These are phyloP conservation scores for Yponomeuta cagnagella DNA, from an alignment of 2,888 invertebrate species.

Conservation along the genomic window DNA sequence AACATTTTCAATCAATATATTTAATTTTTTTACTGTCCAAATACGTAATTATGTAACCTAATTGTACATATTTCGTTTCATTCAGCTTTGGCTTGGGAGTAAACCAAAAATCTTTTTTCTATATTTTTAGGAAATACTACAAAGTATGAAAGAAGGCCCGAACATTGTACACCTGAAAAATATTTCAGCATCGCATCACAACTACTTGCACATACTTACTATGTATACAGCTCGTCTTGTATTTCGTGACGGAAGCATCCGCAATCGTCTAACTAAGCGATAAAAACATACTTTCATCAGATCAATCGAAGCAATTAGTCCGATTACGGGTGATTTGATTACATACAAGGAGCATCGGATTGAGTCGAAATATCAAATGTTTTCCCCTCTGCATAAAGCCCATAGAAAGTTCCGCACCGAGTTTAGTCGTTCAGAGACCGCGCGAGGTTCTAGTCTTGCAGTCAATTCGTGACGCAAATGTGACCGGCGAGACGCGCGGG, in stretches of 20 bases:
- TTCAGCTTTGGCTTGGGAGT: no score
- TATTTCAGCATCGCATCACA: not conserved
- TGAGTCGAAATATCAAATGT: slow-evolving; percentile 1
- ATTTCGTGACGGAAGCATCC: not conserved
- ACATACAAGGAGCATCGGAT: not conserved
- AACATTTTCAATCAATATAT: no score
- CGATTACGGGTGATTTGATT: not conserved
- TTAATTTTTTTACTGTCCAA: no score
- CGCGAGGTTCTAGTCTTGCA: slow-evolving; percentile 45
- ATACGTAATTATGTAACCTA: no score
- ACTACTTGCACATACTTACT: not conserved
- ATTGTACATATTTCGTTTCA: no score
- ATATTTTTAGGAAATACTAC: no score
- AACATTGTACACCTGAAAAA: not conserved
- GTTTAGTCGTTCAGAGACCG: slow-evolving; percentile 59
- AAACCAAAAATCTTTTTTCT: no score
- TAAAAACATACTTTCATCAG: not conserved
- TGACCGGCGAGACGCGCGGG: slow-evolving; percentile 59
- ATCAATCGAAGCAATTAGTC: not conserved
- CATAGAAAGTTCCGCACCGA: slow-evolving; percentile 63
- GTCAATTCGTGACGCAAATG: slow-evolving; percentile 44
- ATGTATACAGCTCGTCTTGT: not conserved
- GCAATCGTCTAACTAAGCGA: not conserved
- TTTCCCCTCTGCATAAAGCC: slow-evolving; percentile 42
- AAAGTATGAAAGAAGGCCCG: no score